Evolutionary conservation across 2,888 invertebrate genomes (phyloP).

Genomic region (Stictocephala bisonia): DNA sequence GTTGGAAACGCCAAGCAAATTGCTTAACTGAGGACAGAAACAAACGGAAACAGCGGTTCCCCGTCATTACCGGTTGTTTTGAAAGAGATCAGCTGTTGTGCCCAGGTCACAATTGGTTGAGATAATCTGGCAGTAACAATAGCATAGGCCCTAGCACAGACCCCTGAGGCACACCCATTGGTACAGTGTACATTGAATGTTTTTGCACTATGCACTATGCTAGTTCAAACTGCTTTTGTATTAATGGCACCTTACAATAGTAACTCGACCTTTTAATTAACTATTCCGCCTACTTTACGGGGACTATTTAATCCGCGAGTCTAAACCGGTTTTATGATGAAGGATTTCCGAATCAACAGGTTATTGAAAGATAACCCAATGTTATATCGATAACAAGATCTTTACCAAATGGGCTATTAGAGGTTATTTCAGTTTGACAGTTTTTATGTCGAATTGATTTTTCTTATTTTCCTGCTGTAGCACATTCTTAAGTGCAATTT

Average conservation of each 20-base stretch:
- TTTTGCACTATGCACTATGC: not conserved
- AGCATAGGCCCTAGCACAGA: not conserved
- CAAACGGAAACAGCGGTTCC: constrained; percentile 23
- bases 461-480: no score
- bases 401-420: no score
- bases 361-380: constrained; percentile 29
- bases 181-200: not conserved
- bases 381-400: constrained; percentile 23
- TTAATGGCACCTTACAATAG: constrained; percentile 11
- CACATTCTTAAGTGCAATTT: no score
- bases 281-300: constrained; percentile 20
- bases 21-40: constrained; percentile 39
- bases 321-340: constrained; percentile 31
- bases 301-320: constrained; percentile 1
- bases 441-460: no score
- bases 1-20: constrained; percentile 23
- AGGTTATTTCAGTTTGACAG: no score
- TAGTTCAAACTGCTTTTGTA: constrained; percentile 23
- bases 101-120: not conserved
- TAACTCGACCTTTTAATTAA: constrained; percentile 30
- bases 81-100: constrained; percentile 39
- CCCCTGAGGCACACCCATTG: not conserved
- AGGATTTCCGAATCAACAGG: constrained; percentile 29
- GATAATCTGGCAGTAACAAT: not conserved
- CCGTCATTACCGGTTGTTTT: constrained; percentile 34